Conservation (phyloP, 2,797 vertebrate genomes). For the Paguma larvata region DNA sequence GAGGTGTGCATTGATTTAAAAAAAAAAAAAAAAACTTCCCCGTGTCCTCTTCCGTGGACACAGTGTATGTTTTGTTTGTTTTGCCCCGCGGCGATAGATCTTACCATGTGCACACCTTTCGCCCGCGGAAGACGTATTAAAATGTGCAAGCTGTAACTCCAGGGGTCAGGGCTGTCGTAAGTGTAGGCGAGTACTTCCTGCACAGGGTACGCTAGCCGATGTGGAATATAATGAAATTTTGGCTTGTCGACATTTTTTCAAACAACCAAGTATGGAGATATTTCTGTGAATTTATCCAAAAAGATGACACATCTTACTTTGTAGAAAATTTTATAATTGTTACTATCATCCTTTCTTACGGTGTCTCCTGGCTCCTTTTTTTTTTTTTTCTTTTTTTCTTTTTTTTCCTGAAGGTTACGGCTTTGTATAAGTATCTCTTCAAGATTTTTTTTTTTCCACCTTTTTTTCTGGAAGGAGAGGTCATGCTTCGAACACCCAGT, state of each 20-base stretch:
- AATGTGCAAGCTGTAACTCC: not conserved
- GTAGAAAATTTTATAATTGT: not conserved
- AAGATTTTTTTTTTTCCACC: not conserved
- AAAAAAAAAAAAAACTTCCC: not conserved
- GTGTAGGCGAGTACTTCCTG: rapidly evolving
- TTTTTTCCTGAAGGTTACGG: too few relatives aligned
- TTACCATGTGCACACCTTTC: not conserved
- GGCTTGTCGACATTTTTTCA: not conserved
- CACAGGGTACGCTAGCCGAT: not conserved
- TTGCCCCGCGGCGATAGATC: not conserved
- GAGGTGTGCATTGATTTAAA: not conserved
- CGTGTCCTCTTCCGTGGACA: not conserved
- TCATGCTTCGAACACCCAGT: not conserved
- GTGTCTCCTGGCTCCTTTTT: not conserved
- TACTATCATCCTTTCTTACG: not conserved
- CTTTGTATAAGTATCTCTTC: not conserved
- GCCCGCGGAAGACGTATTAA: not conserved
- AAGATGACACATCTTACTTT: not conserved
- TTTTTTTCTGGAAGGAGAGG: not conserved
- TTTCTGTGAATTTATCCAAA: not conserved
- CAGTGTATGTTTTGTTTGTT: not conserved
- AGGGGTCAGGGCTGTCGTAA: not conserved
- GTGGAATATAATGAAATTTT: not conserved
- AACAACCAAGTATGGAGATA: not conserved
- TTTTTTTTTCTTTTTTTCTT: not conserved